These are phyloP conservation scores for Lepus timidus DNA, from an alignment of 2,113 vertebrate species.

Conservation along the genomic window DNA sequence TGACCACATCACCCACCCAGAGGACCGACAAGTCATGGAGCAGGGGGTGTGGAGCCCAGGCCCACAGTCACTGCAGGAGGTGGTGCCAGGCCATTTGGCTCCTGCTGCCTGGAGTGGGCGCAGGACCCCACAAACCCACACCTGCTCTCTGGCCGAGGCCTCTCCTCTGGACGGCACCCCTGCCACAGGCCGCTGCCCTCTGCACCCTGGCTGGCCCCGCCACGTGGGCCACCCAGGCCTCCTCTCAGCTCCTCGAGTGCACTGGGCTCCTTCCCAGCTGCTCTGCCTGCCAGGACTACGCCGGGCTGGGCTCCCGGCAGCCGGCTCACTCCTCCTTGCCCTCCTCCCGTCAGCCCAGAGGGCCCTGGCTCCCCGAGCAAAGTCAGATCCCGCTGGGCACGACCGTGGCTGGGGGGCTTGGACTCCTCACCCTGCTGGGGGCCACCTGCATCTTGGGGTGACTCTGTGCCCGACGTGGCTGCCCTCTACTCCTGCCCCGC, in stretches of 20 bases:
- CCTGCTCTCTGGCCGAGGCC: rapidly evolving
- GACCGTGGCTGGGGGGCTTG: not conserved
- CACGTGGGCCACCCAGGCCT: not conserved
- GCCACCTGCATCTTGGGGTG: not conserved
- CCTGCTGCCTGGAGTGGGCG: not conserved
- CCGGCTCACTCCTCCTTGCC: not conserved
- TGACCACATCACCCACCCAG: not conserved
- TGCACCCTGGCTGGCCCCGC: not conserved
- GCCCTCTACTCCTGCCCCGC: not conserved
- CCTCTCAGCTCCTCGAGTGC: not conserved
- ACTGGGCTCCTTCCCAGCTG: constrained; percentile 45
- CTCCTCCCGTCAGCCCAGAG: not conserved
- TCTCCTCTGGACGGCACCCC: not conserved
- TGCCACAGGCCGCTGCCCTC: not conserved
- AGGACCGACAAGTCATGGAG: not conserved
- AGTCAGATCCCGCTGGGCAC: not conserved
- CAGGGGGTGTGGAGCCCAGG: not conserved
- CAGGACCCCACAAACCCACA: not conserved
- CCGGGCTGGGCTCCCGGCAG: not conserved
- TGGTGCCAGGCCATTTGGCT: rapidly evolving
- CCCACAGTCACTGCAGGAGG: not conserved
- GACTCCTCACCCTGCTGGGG: not conserved
- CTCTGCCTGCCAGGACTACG: not conserved
- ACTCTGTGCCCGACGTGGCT: not conserved
- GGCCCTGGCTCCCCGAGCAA: rapidly evolving